Percentiles rank a stretch among this genome's conserved stretches.
phyloP scores from a whole-genome alignment of 2,797 vertebrate species.

The Nothura maculosa region DNA sequence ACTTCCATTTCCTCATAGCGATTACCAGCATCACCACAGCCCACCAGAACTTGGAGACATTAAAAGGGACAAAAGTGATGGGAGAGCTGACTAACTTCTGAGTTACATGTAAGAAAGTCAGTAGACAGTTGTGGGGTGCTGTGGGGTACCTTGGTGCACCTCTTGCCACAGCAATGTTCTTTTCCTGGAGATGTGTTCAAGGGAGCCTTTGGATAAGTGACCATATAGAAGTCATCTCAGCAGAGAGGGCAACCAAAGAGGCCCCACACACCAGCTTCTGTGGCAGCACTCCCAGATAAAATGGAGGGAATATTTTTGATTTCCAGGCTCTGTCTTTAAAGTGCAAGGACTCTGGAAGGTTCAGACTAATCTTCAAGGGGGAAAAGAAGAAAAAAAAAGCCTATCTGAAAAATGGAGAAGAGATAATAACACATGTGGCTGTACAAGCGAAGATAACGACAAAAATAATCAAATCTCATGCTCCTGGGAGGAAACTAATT shows the following conservation, averaged over 20 bases:
- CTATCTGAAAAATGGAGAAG: conserved; percentile 56
- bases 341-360: conserved; percentile 50
- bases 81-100: background rate
- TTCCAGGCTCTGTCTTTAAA: background rate
- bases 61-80: accelerated
- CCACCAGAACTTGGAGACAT: background rate
- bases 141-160: background rate
- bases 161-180: background rate
- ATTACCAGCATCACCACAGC: background rate
- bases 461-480: conserved; percentile 70
- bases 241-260: background rate
- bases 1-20: background rate
- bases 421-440: conserved; percentile 74
- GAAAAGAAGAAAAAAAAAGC: background rate
- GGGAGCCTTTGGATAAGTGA: background rate
- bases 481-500: conserved; percentile 68
- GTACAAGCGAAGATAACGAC: conserved; percentile 69
- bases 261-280: background rate
- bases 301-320: background rate
- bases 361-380: conserved; percentile 52
- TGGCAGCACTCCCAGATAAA: background rate
- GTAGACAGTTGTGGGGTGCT: background rate
- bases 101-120: background rate
- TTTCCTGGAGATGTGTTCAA: background rate
- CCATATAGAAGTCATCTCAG: background rate